These are phyloP conservation scores for Pseudomugil gertrudae DNA, from an alignment of 2,797 vertebrate genomes.

Conservation along the genomic window DNA sequence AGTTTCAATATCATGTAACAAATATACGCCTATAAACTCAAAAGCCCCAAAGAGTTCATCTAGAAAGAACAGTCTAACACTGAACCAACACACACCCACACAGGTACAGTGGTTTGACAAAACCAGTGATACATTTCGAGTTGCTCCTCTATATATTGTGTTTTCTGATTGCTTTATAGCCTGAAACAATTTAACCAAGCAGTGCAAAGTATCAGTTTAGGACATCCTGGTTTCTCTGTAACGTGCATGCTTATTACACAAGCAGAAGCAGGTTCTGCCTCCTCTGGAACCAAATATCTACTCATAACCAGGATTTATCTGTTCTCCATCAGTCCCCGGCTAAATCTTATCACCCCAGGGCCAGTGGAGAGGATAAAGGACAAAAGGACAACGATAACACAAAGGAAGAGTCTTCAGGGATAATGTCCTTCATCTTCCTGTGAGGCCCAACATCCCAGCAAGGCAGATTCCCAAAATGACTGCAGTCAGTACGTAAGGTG, in stretches of 20 bases:
- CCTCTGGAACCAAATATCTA: conserved; percentile 15
- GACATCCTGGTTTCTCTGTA: too few species aligned
- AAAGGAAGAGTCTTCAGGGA: conserved; percentile 4
- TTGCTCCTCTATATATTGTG: too few species aligned
- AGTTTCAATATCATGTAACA: not conserved
- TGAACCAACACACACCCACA: too few species aligned
- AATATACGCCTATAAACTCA: not conserved
- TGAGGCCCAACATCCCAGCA: conserved; percentile 40
- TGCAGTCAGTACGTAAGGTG: conserved; percentile 66
- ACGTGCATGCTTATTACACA: too few species aligned
- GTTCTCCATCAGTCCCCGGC: conserved; percentile 9
- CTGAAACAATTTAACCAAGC: too few species aligned
- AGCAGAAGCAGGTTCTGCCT: not conserved
- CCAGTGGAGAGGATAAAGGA: conserved; percentile 2
- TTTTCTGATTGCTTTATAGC: too few species aligned
- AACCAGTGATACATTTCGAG: too few species aligned
- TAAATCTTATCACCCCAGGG: conserved; percentile 4
- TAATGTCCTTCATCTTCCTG: conserved; percentile 33
- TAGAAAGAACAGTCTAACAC: not conserved
- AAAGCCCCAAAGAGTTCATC: not conserved
- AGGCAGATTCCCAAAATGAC: conserved; percentile 31
- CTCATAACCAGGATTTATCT: not conserved
- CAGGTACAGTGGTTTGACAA: too few species aligned
- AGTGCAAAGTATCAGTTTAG: too few species aligned
- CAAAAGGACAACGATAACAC: not conserved